These are phyloP conservation scores for Carassius auratus DNA, from an alignment of 2,113 vertebrate genomes.

Conservation along the genomic window DNA sequence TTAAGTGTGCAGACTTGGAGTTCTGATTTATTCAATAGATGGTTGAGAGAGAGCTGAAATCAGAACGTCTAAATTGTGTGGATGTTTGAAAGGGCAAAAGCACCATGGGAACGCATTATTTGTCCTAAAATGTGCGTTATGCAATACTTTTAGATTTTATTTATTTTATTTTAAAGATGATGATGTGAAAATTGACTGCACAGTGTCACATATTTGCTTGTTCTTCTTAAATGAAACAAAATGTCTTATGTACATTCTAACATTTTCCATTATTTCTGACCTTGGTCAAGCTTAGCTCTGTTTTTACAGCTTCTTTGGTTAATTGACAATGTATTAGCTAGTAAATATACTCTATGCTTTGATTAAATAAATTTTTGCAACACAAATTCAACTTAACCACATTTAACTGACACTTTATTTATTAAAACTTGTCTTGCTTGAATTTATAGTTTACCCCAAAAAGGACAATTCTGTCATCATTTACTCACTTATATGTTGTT, in stretches of 20 bases:
- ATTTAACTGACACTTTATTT: not conserved
- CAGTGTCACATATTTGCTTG: not conserved
- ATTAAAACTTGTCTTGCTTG: not conserved
- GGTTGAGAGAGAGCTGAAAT: not conserved
- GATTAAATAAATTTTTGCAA: not conserved
- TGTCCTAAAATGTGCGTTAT: not conserved
- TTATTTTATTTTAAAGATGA: not conserved
- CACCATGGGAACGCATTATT: not conserved
- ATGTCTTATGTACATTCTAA: not conserved
- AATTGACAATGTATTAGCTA: not conserved
- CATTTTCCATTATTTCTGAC: not conserved
- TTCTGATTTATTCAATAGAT: conserved; percentile 20
- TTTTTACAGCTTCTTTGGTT: not conserved
- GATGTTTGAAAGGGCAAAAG: conserved; percentile 8
- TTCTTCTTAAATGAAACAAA: no score
- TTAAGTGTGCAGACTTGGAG: conserved; percentile 19
- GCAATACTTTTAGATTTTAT: not conserved
- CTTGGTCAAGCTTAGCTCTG: not conserved
- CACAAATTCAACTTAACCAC: not conserved
- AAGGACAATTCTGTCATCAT: no score
- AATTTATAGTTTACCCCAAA: no score
- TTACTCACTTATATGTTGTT: no score
- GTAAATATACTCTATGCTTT: not conserved
- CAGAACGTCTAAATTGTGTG: not conserved
- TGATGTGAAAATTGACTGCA: not conserved